phyloP scores from a whole-genome alignment of 2,113 vertebrate species.

The Sinocyclocheilus anshuiensis region DNA sequence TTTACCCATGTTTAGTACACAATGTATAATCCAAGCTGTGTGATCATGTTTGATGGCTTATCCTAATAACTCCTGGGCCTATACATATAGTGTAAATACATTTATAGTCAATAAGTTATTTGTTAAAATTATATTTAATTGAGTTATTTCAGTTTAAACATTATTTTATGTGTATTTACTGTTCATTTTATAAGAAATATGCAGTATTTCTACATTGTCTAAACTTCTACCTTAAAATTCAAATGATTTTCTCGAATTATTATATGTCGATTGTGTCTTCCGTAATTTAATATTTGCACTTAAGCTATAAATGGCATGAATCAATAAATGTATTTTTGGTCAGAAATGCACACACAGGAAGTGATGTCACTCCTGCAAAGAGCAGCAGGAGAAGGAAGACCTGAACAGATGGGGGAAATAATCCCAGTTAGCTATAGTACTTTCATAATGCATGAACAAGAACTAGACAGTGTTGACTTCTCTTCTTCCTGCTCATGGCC shows the following conservation, averaged over 20 bases:
- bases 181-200: too few species aligned
- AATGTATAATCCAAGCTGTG: not conserved
- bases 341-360: constrained; percentile 11
- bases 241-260: not conserved
- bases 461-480: not conserved
- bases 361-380: constrained; percentile 27
- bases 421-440: not conserved
- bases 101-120: not conserved
- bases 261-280: not conserved
- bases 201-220: not conserved
- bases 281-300: not conserved
- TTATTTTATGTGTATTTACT: too few species aligned
- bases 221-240: not conserved
- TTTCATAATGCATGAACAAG: not conserved
- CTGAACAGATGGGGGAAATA: not conserved
- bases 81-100: not conserved
- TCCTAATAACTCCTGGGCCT: not conserved
- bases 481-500: not conserved
- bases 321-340: constrained; percentile 24
- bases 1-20: not conserved
- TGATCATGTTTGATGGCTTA: not conserved
- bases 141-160: not conserved
- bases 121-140: not conserved
- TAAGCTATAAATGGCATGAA: not conserved
- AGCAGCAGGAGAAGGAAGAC: not conserved